Evolutionary conservation across 2,888 invertebrate species (phyloP).

Genomic region (Cataglyphis altisquamis): DNA sequence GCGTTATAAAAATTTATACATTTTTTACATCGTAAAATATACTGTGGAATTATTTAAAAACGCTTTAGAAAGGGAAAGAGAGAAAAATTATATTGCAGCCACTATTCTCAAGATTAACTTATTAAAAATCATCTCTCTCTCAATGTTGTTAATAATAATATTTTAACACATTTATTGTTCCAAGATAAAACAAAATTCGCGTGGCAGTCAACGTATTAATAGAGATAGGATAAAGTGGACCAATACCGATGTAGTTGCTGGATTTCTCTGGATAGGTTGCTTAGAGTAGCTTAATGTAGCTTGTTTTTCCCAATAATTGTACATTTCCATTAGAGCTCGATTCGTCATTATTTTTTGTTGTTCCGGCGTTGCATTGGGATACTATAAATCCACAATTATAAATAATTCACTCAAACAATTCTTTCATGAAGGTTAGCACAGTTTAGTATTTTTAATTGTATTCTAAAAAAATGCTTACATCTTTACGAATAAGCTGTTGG

Average conservation of each 20-base stretch:
- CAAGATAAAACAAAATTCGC: too few relatives aligned
- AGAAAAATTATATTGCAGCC: background rate
- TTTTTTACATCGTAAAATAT: background rate
- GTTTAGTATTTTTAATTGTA: background rate
- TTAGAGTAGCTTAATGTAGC: conserved; percentile 37
- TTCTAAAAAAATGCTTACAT: conserved; percentile 71
- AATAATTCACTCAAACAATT: background rate
- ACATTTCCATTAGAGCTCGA: conserved; percentile 80
- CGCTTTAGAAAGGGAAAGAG: background rate
- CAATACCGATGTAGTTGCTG: background rate
- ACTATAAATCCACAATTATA: conserved; percentile 70
- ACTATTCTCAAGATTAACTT: background rate
- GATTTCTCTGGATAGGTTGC: conserved; percentile 24
- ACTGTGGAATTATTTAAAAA: background rate
- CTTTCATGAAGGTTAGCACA: background rate
- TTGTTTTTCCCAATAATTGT: conserved; percentile 80
- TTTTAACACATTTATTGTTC: background rate
- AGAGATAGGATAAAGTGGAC: background rate
- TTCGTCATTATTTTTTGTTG: conserved; percentile 76
- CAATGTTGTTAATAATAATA: background rate
- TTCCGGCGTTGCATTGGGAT: conserved; percentile 78
- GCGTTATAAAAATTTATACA: background rate
- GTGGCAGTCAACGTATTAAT: background rate
- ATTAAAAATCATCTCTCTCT: background rate
- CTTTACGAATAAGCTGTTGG: conserved; percentile 75